A percentile compares a stretch with the other conserved stretches of the same genome.
phyloP scores from a whole-genome alignment of 2,888 invertebrate species.

The Odontocerum albicorne region DNA sequence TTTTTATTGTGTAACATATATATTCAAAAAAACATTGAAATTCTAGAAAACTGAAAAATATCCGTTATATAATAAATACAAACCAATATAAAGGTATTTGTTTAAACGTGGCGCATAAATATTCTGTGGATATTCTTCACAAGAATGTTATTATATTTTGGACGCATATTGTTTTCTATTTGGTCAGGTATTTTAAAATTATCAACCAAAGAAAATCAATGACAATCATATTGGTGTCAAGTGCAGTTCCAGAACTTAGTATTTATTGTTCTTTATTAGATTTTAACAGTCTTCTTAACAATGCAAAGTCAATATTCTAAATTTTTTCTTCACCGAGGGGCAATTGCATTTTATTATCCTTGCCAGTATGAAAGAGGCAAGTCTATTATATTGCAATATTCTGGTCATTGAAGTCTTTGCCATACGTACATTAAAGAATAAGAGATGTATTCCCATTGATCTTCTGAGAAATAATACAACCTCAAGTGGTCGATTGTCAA shows the following conservation, averaged over 20 bases:
- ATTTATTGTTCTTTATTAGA: constrained; percentile 16
- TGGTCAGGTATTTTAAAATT: constrained; percentile 1
- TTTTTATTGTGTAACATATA: too few species aligned
- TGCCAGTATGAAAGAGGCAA: constrained; percentile 11
- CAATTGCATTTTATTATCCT: constrained; percentile 27
- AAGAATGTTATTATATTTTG: too few species aligned
- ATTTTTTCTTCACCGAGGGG: constrained; percentile 1
- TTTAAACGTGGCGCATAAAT: too few species aligned
- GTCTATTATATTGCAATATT: constrained; percentile 23
- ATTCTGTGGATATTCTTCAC: too few species aligned
- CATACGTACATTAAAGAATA: constrained; percentile 16
- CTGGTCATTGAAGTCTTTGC: constrained; percentile 19
- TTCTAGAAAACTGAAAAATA: too few species aligned
- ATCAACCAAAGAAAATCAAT: constrained; percentile 7
- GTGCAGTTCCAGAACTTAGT: neutral
- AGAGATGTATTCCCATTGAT: constrained; percentile 16
- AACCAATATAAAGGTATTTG: too few species aligned
- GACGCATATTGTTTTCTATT: too few species aligned
- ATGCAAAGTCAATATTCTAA: constrained; percentile 22
- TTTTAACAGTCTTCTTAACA: constrained; percentile 24
- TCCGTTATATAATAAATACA: too few species aligned
- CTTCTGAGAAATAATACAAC: constrained; percentile 27
- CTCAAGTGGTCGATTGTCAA: constrained; percentile 30
- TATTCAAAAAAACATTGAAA: too few species aligned
- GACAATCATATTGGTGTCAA: constrained; percentile 5